Evolutionary conservation across 2,113 vertebrate genomes (phyloP), one percentile per base, ranked within the genome.

Genomic region (Takifugu bimaculatus): DNA sequence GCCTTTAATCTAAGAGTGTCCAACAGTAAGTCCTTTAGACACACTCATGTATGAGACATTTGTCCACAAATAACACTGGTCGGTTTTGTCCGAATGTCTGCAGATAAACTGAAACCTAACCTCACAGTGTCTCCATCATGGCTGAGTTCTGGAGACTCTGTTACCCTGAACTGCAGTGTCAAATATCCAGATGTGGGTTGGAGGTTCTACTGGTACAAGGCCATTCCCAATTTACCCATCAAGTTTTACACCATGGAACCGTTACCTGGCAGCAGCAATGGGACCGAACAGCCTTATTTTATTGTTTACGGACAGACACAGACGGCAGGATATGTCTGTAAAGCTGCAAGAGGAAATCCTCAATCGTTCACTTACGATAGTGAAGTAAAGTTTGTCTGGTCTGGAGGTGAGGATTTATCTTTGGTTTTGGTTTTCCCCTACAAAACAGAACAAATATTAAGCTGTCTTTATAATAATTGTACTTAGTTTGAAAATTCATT

Each of bases 291-390:
- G 13, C 11, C 20, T 48, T 72, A 49, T 66, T 75, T 49, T 64
- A 74, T 63, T 12, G 9, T 78, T 7, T 26, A 50, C 61, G 79
- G 39, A 50, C 64, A 58, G 28, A 69, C 50, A 20, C 50, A 74
- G 65, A 75, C 83, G 63, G 70, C 70, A 59, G 65, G 71, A 68
- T 84, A 75, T 58, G 6, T 2, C 32, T 86, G 84, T 47, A 60
- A 28, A 60, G 79, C 81, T 55, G 65, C 60, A 51, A 65, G 75
- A 70, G 73, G 70, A 77, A 43, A 73, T 1, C 65, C 70, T 42
- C 54, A 47, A 5, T 49, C 5, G 57, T 55, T 60, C 54, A 65
- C 71, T 50, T 0, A 6, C 0, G 3, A 56, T 11, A 86, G 84
- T 53, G 0, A 44, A 5, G 10, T 7, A 3, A 7, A 7, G 56